Evolutionary conservation across 2,888 invertebrate genomes (phyloP).

Genomic region (Polydrusus pterygomalis): DNA sequence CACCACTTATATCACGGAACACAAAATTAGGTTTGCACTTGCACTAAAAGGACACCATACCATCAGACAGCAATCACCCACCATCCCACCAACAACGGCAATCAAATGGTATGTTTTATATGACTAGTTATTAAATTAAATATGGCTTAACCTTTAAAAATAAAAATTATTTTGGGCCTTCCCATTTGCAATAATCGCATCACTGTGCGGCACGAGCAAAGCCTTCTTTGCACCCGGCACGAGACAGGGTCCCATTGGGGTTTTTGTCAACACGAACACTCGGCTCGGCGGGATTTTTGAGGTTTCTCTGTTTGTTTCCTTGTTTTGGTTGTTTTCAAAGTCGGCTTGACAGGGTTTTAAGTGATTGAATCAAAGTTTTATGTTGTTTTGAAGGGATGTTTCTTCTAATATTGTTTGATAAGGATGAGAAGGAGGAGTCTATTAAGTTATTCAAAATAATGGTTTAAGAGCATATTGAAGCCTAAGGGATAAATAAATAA

Average conservation of each 20-base stretch:
- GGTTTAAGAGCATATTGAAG: neutral
- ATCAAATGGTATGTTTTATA: too few species aligned
- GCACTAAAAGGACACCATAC: too few species aligned
- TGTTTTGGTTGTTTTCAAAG: conserved; percentile 36
- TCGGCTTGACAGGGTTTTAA: conserved; percentile 34
- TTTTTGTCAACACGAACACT: conserved; percentile 40
- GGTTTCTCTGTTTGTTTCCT: conserved; percentile 47
- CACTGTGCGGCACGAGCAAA: neutral
- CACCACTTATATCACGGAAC: too few species aligned
- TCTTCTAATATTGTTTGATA: conserved; percentile 12
- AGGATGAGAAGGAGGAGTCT: neutral
- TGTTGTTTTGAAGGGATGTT: conserved; percentile 19
- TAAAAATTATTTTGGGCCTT: too few species aligned
- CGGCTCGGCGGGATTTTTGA: conserved; percentile 42
- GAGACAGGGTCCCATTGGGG: conserved; percentile 53
- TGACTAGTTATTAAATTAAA: too few species aligned
- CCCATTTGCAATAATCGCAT: too few species aligned
- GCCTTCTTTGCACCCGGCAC: conserved; percentile 24
- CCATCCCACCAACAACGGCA: too few species aligned
- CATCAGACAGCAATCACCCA: too few species aligned
- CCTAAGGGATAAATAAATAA: too few species aligned
- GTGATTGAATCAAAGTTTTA: conserved; percentile 30
- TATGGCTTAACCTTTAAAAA: neutral
- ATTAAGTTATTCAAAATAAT: neutral
- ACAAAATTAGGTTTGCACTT: too few species aligned